These are phyloP conservation scores for Stegodyphus dumicola DNA, from an alignment of 1,140 invertebrate genomes.

Conservation along the genomic window DNA sequence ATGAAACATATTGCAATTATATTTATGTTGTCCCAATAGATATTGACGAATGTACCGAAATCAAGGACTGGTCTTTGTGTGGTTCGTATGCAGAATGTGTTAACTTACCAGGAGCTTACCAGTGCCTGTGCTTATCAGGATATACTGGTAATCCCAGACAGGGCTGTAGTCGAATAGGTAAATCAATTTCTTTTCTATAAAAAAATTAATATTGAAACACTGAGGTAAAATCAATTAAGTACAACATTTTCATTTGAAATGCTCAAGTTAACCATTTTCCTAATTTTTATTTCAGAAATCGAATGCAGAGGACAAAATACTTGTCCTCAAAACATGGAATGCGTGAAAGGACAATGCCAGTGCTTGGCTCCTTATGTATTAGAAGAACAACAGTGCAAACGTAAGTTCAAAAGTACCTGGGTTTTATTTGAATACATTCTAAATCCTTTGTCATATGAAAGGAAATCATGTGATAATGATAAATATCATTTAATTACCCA, in stretches of 20 bases:
- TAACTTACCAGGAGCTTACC: slow-evolving; percentile 64
- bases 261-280: too few relatives aligned
- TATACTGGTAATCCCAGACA: slow-evolving; percentile 83
- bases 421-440: background rate
- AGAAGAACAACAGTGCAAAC: slow-evolving; percentile 63
- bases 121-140: slow-evolving; percentile 85
- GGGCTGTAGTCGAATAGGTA: slow-evolving; percentile 61
- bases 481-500: too few relatives aligned
- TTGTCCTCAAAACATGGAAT: slow-evolving; percentile 87
- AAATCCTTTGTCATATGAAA: too few relatives aligned
- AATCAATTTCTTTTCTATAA: too few relatives aligned
- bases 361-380: slow-evolving; percentile 63
- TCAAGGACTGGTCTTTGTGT: slow-evolving; percentile 63
- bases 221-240: too few relatives aligned
- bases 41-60: slow-evolving; percentile 63
- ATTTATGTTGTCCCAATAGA: slow-evolving; percentile 13
- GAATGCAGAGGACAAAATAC: slow-evolving; percentile 83
- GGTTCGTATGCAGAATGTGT: slow-evolving; percentile 64
- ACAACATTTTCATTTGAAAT: too few relatives aligned
- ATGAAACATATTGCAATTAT: too few relatives aligned
- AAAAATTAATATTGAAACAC: too few relatives aligned
- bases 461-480: too few relatives aligned
- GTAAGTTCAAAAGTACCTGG: slow-evolving; percentile 50
- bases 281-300: slow-evolving; percentile 40
- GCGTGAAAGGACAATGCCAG: slow-evolving; percentile 74